Base-by-base conservation (phyloP, 1,140 invertebrate species). In the Nylanderia fulva region DNA sequence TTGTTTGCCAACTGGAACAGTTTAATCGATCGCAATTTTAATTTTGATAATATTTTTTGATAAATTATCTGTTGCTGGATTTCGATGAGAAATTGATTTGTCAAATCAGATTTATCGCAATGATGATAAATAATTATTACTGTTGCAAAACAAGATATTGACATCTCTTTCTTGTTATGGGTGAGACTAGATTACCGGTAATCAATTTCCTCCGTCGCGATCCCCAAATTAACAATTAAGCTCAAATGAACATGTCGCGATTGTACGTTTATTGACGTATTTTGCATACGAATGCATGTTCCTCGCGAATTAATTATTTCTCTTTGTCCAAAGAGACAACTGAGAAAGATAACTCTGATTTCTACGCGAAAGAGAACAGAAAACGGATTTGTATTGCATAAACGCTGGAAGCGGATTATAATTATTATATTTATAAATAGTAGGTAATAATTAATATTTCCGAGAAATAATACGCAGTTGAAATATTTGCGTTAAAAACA, bases 121-220 rank as follows among this genome's bases (percentile, higher is more conserved):
- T 13, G 24, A 21, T 27, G 27, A 74, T 75, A 52, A 9, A 29
- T 15, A 52, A 39, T 76, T n/a, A 58, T 29, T 33, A 42, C 52
- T 69, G 21, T 69, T 45, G 1, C 33, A 66, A 64, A 76, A 24
- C 69, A 33, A 79, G 54, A 88, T 85, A 88, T 75, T 68, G 61
- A 72, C 82, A 85, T 63, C 24, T 13, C 18, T 52, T 61, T 27
- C 61, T 52, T 84, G 54, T 3, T 33, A 3, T 76, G 15, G 7
- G 54, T 13, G 39, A 21, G 13, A 6, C n/a, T 36, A 58, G 42
- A 42, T 36, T 68, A 24, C 36, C 66, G 75, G 60, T 75, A 88
- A 88, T 80, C 69, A 29, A 74, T 72, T 84, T 72, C 60, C 39
- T 29, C 2, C 11, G 5, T 52, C 48, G 33, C n/a, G 60, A 84